Conservation (phyloP, 53 echinoderm and acorn worm species). For the Holothuria leucospilota region DNA sequence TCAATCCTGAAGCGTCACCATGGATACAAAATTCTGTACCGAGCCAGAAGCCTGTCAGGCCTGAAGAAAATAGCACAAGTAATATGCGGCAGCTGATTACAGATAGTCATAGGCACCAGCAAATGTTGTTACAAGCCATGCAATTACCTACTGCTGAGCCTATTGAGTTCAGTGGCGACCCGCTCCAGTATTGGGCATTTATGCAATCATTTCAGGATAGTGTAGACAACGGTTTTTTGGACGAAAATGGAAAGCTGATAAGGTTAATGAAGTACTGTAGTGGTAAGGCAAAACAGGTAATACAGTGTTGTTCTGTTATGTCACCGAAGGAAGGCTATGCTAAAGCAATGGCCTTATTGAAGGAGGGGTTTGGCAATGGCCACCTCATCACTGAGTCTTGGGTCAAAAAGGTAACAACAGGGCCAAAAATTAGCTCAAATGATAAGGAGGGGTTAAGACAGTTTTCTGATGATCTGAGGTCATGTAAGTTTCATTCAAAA, state of each 20-base stretch:
- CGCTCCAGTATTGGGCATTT: conserved; percentile 52
- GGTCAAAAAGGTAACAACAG: conserved; percentile 50
- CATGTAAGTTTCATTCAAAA: no score
- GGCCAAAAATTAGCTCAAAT: neutral
- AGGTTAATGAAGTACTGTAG: conserved; percentile 46
- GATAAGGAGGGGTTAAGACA: no score
- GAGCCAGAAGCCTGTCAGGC: no score
- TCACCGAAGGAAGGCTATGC: conserved; percentile 34
- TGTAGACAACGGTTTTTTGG: conserved; percentile 34
- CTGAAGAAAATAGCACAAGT: no score
- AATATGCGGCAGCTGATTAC: neutral
- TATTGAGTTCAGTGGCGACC: conserved; percentile 42
- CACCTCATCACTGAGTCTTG: conserved; percentile 45
- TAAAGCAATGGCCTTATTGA: conserved; percentile 35
- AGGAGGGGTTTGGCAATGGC: conserved; percentile 48
- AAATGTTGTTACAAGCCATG: conserved; percentile 7
- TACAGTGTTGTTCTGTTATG: conserved; percentile 24
- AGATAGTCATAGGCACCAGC: neutral
- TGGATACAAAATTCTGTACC: no score
- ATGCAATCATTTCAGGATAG: conserved; percentile 49
- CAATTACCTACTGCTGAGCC: conserved; percentile 2
- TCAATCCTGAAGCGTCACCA: no score
- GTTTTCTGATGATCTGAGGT: no score
- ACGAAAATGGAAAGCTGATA: conserved; percentile 44
- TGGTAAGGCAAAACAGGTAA: conserved; percentile 46